Conservation (phyloP, 2,888 invertebrate species). For the Sesamia inferens region DNA sequence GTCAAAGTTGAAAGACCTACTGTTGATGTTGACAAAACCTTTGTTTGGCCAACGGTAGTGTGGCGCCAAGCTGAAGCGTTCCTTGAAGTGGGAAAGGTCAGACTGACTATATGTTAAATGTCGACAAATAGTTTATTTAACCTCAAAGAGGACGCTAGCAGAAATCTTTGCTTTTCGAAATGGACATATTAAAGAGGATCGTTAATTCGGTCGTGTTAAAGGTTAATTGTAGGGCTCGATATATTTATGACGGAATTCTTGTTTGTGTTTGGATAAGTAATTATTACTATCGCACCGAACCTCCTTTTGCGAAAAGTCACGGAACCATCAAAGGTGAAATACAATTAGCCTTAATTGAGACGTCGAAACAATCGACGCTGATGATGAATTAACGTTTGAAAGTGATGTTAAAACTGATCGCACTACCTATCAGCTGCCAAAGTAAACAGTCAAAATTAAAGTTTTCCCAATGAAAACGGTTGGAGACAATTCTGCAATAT, state of each 20-base stretch:
- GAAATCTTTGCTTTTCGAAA: constrained; percentile 47
- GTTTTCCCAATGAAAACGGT: constrained; percentile 64
- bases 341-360: constrained; percentile 72
- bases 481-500: constrained; percentile 67
- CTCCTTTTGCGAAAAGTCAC: constrained; percentile 27
- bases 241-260: constrained; percentile 26
- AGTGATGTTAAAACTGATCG: constrained; percentile 60
- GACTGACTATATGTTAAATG: constrained; percentile 56
- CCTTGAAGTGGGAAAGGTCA: constrained; percentile 61
- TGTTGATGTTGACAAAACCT: constrained; percentile 49
- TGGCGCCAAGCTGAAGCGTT: constrained; percentile 43
- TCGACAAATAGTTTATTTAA: constrained; percentile 65
- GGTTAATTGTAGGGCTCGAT: constrained; percentile 28
- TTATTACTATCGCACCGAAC: constrained; percentile 17
- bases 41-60: constrained; percentile 40
- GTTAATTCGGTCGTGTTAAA: constrained; percentile 44
- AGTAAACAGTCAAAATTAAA: constrained; percentile 74
- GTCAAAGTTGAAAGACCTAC: constrained; percentile 58
- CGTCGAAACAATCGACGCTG: constrained; percentile 64
- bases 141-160: constrained; percentile 51
- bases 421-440: constrained; percentile 63
- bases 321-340: constrained; percentile 57
- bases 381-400: constrained; percentile 66
- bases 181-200: constrained; percentile 25
- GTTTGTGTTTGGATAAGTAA: constrained; percentile 20